Base-by-base conservation (phyloP, 2,113 vertebrate species). In the Phaethornis superciliosus region DNA sequence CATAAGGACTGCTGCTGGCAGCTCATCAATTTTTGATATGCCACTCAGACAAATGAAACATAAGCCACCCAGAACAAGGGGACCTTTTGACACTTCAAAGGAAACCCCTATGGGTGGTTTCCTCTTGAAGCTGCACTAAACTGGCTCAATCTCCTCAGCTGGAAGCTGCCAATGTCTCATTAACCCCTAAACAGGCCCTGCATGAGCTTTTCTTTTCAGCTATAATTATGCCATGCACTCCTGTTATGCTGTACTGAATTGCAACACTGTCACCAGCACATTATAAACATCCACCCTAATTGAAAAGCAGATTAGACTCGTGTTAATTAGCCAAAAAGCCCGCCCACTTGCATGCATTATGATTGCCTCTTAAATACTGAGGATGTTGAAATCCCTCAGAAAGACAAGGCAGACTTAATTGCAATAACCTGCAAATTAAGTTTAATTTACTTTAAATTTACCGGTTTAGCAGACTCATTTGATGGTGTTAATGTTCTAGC, bases 31-130 rank as follows among this genome's bases (percentile, higher is more conserved):
- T 99, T 99, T 99, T 99, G 98, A 99, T 99, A 98, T 98, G 98
- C 99, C 99, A 99, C 99, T 99, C 99, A 99, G 98, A 99, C 98
- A 99, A 99, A 99, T 99, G 99, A 99, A 99, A 99, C 99, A 98
- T 98, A 99, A 99, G 99, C 99, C 99, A 99, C 98, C 98, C 99
- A 98, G 98, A 99, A 99, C 99, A 99, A 99, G 99, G 99, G 98
- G 98, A 99, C 99, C 99, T 99, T 99, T 98, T 99, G 99, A 99
- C 99, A 99, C 99, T 99, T 99, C 99, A 99, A 99, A 99, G 98
- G 98, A 98, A 98, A 98, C 98, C 99, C 99, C 99, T 99, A 99
- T 99, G 99, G 99, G 99, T 99, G 99, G 98, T 97, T 99, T 98
- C 98, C 98, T 98, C 99, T 99, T 99, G 99, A 99, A 99, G 99